Evolutionary conservation across 2,113 vertebrate genomes (phyloP).

Genomic region (Condylura cristata): DNA sequence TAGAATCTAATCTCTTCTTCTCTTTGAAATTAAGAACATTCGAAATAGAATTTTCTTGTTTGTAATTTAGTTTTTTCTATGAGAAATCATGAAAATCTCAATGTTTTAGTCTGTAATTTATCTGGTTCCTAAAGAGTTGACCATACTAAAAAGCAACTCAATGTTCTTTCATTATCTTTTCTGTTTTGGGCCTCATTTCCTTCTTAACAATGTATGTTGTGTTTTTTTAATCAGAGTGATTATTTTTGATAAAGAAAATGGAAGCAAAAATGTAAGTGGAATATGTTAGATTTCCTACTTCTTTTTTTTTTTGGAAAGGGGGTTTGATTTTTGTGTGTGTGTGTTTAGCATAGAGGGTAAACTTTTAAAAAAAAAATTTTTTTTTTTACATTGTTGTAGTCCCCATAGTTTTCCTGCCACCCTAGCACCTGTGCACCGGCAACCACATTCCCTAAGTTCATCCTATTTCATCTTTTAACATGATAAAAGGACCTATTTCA

Average conservation of each 20-base stretch:
- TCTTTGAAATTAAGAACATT: conserved; percentile 47
- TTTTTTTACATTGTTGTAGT: too few relatives aligned
- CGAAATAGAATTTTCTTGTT: conserved; percentile 35
- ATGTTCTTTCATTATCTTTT: conserved; percentile 17
- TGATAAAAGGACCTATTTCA: neutral
- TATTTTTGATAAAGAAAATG: conserved; percentile 44
- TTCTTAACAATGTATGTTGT: neutral
- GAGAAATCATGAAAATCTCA: neutral
- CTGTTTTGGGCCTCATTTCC: neutral
- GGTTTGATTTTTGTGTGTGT: too few relatives aligned
- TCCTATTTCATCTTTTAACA: conserved; percentile 32
- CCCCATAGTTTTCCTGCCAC: too few relatives aligned
- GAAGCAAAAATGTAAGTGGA: conserved; percentile 14
- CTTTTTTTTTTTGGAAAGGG: too few relatives aligned
- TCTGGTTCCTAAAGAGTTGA: neutral
- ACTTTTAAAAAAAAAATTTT: too few relatives aligned
- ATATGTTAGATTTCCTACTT: neutral
- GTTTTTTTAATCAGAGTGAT: conserved; percentile 21
- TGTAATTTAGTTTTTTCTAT: neutral
- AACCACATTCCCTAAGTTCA: too few relatives aligned
- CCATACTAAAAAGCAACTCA: neutral
- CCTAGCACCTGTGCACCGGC: too few relatives aligned
- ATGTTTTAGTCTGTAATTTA: conserved; percentile 4
- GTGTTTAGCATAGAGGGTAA: too few relatives aligned
- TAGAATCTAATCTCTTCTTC: neutral